A percentile compares a stretch with the other conserved stretches of the same genome.
These are phyloP conservation scores for Camponotus vicinus DNA, from an alignment of 1,140 invertebrate species.

Conservation along the genomic window DNA sequence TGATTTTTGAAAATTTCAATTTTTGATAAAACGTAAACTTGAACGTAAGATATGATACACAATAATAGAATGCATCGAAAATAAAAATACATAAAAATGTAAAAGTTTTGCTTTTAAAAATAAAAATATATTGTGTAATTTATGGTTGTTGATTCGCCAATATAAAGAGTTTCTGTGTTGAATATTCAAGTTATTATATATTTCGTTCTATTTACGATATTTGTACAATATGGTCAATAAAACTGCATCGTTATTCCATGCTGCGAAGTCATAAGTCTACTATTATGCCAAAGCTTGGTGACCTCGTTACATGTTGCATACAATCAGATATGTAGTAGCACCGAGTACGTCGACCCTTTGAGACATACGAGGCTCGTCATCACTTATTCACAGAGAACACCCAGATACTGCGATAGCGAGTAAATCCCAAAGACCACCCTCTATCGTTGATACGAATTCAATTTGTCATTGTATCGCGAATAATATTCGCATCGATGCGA, in stretches of 20 bases:
- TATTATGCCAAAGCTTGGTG: slow-evolving; percentile 37
- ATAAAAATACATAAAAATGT: not conserved
- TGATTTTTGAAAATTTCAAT: slow-evolving; percentile 2
- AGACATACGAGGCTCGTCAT: slow-evolving; percentile 47
- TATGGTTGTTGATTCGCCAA: not conserved
- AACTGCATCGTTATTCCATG: slow-evolving; percentile 16
- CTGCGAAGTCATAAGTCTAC: slow-evolving; percentile 14
- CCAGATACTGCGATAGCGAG: slow-evolving; percentile 43
- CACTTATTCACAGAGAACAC: slow-evolving; percentile 60
- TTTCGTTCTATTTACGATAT: not conserved
- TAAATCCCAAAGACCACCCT: slow-evolving; percentile 47
- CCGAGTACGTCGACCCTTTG: slow-evolving; percentile 53
- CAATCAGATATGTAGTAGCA: slow-evolving; percentile 41
- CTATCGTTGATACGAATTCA: slow-evolving; percentile 50
- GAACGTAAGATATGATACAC: not conserved
- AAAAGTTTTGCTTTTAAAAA: not conserved
- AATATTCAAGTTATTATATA: not conserved
- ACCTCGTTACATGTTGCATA: slow-evolving; percentile 54
- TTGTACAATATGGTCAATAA: slow-evolving; percentile 11
- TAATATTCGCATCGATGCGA: slow-evolving; percentile 31
- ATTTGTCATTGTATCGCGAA: slow-evolving; percentile 33
- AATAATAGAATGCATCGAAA: not conserved
- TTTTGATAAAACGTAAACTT: not conserved
- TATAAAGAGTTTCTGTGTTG: not conserved
- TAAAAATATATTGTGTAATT: not conserved